Evolutionary conservation across 2,888 invertebrate genomes (phyloP).

Genomic region (Drosophila multiciliata): DNA sequence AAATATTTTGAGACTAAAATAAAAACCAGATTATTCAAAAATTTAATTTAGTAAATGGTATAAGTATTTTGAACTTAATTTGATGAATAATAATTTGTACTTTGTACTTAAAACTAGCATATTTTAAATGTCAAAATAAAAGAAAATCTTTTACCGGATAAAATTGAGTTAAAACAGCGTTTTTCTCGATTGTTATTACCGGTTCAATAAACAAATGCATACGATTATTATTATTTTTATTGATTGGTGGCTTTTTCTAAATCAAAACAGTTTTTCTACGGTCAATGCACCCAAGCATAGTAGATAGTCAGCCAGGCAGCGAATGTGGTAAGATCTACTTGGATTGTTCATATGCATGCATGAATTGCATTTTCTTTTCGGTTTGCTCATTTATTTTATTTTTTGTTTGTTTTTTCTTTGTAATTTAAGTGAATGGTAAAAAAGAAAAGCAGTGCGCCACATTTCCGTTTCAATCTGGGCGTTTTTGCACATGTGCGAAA

Average conservation of each 20-base stretch:
- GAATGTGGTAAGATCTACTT: constrained; percentile 52
- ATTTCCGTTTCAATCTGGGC: constrained; percentile 35
- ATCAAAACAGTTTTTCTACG: constrained; percentile 2
- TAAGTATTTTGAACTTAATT: background rate
- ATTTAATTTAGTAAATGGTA: background rate
- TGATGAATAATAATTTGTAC: background rate
- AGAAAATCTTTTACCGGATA: background rate
- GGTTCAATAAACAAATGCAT: background rate
- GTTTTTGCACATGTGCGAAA: constrained; percentile 64
- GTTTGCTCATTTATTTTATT: background rate
- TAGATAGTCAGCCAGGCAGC: constrained; percentile 23
- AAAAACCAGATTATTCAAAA: background rate
- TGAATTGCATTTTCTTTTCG: constrained; percentile 25
- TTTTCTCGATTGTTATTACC: background rate
- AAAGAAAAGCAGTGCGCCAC: constrained; percentile 45
- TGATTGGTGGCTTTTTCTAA: background rate
- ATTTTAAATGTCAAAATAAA: background rate
- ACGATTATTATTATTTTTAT: background rate
- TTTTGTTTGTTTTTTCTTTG: constrained; percentile 9
- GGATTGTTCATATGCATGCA: constrained; percentile 44
- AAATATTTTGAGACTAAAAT: background rate
- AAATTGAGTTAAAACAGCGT: background rate
- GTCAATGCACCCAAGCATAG: constrained; percentile 9
- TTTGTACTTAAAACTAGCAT: background rate
- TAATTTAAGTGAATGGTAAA: constrained; percentile 43